These are phyloP conservation scores for Stylophora pistillata DNA, from an alignment of 64 coral and sea anemone species.

Conservation along the genomic window DNA sequence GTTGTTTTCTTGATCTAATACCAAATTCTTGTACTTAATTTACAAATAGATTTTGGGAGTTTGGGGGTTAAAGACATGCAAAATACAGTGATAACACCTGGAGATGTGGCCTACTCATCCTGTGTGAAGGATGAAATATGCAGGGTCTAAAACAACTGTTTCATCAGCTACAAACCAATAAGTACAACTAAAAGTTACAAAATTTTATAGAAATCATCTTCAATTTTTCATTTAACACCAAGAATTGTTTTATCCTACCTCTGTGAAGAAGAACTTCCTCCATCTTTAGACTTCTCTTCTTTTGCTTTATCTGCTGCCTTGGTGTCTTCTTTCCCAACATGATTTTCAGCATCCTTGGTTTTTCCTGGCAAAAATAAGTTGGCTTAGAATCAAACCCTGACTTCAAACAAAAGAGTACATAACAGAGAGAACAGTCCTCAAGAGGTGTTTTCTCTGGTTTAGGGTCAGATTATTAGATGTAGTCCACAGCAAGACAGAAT, in stretches of 20 bases:
- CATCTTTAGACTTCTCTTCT: conserved; percentile 66
- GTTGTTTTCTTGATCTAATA: too few relatives aligned
- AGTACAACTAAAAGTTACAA: not conserved
- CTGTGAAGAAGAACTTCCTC: not conserved
- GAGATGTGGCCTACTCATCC: too few relatives aligned
- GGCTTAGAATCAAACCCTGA: not conserved
- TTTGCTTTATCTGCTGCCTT: conserved; percentile 44
- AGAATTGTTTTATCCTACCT: not conserved
- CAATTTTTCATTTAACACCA: not conserved
- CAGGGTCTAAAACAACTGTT: too few relatives aligned
- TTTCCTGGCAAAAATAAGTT: not conserved
- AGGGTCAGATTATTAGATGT: too few relatives aligned
- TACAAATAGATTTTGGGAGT: too few relatives aligned
- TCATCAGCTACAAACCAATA: too few relatives aligned
- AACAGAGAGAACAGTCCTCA: not conserved
- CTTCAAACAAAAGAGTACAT: not conserved
- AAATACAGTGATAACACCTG: too few relatives aligned
- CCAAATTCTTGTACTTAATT: too few relatives aligned
- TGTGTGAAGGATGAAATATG: too few relatives aligned
- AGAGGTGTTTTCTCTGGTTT: not conserved
- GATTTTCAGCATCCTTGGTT: conserved; percentile 22
- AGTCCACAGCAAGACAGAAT: too few relatives aligned
- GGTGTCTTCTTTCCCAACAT: conserved; percentile 3
- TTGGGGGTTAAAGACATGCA: too few relatives aligned
- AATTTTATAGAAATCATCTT: not conserved